A percentile compares a stretch with the other conserved stretches of the same genome.
Conservation (phyloP, 2,113 vertebrate species). For the Strigops habroptila region DNA sequence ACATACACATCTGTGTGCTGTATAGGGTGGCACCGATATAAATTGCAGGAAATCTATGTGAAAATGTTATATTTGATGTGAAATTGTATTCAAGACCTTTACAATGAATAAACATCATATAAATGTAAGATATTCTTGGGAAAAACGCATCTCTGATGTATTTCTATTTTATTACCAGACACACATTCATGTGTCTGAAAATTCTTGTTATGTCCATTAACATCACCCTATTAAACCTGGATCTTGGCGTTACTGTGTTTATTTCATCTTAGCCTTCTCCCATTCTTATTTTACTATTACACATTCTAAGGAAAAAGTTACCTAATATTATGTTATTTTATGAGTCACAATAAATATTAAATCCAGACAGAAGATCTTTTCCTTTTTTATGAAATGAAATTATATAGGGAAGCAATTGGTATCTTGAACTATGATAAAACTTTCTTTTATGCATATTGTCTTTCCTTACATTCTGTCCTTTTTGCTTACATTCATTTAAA, state of each 20-base stretch:
- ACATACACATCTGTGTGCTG: background rate
- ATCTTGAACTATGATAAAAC: background rate
- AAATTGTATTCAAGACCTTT: background rate
- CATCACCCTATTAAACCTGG: background rate
- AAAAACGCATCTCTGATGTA: background rate
- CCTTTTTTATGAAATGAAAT: background rate
- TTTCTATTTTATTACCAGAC: background rate
- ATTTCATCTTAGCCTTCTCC: background rate
- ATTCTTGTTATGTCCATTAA: background rate
- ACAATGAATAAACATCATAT: background rate
- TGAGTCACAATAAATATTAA: constrained; percentile 12
- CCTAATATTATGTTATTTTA: background rate
- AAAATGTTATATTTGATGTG: background rate
- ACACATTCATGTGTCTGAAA: background rate
- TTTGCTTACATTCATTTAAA: background rate
- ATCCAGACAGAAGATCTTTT: background rate
- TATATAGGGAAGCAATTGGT: background rate
- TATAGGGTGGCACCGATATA: too few relatives aligned
- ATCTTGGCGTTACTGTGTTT: background rate
- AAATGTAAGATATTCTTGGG: background rate
- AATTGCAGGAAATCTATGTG: background rate
- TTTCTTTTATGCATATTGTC: background rate
- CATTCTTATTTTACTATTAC: background rate
- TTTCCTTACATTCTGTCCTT: background rate
- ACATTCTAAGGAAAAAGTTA: background rate